Conservation (phyloP, 2,797 vertebrate genomes). For the Myotis planiceps region DNA sequence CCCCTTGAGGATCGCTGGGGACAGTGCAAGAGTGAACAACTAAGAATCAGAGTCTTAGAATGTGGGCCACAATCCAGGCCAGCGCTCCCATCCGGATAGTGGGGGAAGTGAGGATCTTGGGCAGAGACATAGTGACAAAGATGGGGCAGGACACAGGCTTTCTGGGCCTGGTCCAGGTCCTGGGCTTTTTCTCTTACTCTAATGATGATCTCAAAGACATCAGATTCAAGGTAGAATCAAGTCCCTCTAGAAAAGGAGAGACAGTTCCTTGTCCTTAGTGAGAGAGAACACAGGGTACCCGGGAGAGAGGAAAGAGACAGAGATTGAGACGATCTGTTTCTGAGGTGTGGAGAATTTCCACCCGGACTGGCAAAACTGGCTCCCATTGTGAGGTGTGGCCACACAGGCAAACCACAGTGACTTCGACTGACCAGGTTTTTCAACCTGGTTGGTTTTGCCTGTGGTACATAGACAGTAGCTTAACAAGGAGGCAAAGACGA, state of each 20-base stretch:
- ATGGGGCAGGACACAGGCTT: background rate
- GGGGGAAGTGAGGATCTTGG: background rate
- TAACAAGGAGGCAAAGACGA: constrained; percentile 27
- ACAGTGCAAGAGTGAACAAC: background rate
- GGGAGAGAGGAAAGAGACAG: background rate
- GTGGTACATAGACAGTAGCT: background rate
- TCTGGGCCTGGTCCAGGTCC: background rate
- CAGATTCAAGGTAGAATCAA: background rate
- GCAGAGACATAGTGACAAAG: background rate
- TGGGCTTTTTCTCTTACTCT: background rate
- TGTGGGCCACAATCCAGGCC: background rate
- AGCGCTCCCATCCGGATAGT: background rate
- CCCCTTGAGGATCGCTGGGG: background rate
- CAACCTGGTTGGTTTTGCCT: constrained; percentile 48
- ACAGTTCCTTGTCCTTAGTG: background rate
- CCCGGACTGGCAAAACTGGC: constrained; percentile 55
- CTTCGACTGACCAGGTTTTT: constrained; percentile 27
- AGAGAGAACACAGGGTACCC: background rate
- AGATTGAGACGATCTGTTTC: background rate
- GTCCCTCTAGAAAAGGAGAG: background rate
- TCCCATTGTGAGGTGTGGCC: constrained; percentile 32
- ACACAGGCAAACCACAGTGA: background rate
- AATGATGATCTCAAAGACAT: background rate
- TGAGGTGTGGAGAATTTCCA: constrained; percentile 29
- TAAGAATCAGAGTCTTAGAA: background rate